Evolutionary conservation across 2,888 invertebrate genomes (phyloP).

Genomic region (Allophyes oxyacanthae): DNA sequence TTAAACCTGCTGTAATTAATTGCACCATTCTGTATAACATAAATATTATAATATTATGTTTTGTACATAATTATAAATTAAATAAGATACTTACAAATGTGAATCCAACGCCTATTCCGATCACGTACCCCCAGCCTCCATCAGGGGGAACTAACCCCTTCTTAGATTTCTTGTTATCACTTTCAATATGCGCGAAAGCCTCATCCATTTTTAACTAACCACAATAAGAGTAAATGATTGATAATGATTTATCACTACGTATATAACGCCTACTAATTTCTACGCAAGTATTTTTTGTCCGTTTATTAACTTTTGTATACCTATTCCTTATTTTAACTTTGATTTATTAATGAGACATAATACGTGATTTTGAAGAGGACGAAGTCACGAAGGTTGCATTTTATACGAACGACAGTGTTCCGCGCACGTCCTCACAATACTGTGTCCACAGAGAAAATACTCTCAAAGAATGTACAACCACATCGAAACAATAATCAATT

Average conservation of each 20-base stretch:
- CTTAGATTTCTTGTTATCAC: slow-evolving; percentile 54
- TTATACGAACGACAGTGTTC: slow-evolving; percentile 26
- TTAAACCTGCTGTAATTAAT: too few species aligned
- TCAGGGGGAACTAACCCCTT: slow-evolving; percentile 89
- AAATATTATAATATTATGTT: too few species aligned
- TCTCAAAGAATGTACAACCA: slow-evolving; percentile 30
- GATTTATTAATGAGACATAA: too few species aligned
- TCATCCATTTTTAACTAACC: slow-evolving; percentile 76
- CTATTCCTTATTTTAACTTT: slow-evolving; percentile 10
- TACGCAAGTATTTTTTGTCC: not conserved
- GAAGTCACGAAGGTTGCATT: slow-evolving; percentile 37
- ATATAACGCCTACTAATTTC: not conserved
- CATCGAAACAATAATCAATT: slow-evolving; percentile 33
- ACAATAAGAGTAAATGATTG: slow-evolving; percentile 10
- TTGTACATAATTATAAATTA: not conserved
- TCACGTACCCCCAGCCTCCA: slow-evolving; percentile 95
- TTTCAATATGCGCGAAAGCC: slow-evolving; percentile 81
- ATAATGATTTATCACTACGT: not conserved
- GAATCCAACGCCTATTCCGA: slow-evolving; percentile 92
- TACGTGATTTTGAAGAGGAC: slow-evolving; percentile 8
- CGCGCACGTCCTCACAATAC: slow-evolving; percentile 63
- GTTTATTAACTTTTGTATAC: not conserved
- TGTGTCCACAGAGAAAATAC: slow-evolving; percentile 61
- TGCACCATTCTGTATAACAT: too few species aligned
- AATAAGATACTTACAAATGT: slow-evolving; percentile 91